A percentile compares a stretch with the other conserved stretches of the same genome.
phyloP scores from a whole-genome alignment of 2,113 vertebrate species.

The Ibidorhyncha struthersii region DNA sequence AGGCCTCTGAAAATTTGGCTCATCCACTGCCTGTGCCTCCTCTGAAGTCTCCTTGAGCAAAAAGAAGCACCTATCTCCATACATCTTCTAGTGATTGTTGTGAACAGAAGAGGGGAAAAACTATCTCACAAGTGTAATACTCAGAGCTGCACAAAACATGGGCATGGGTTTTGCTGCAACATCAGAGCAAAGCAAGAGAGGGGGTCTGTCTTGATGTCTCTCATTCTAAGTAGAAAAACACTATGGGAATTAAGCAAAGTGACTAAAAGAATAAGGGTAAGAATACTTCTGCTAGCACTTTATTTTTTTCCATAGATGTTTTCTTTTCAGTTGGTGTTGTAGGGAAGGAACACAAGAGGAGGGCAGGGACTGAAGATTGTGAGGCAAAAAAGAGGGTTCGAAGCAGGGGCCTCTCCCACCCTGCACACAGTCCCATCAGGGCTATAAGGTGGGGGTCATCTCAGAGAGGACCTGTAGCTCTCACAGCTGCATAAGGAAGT shows the following conservation, averaged over 20 bases:
- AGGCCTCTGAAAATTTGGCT: background rate
- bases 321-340: background rate
- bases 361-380: background rate
- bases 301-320: background rate
- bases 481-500: background rate
- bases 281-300: background rate
- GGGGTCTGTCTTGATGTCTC: background rate
- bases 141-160: background rate
- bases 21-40: background rate
- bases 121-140: background rate
- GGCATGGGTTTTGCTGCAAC: background rate
- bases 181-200: background rate
- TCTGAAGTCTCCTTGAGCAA: background rate
- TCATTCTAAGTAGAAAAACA: background rate
- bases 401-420: background rate
- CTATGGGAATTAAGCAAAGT: background rate
- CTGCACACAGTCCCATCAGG: background rate
- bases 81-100: background rate
- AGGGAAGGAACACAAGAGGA: background rate
- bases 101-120: background rate
- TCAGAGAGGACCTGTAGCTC: background rate
- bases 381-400: background rate
- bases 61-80: background rate
- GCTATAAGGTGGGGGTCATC: background rate
- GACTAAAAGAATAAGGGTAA: background rate